Base-by-base conservation (phyloP, 2,113 vertebrate species). In the Caloenas nicobarica region DNA sequence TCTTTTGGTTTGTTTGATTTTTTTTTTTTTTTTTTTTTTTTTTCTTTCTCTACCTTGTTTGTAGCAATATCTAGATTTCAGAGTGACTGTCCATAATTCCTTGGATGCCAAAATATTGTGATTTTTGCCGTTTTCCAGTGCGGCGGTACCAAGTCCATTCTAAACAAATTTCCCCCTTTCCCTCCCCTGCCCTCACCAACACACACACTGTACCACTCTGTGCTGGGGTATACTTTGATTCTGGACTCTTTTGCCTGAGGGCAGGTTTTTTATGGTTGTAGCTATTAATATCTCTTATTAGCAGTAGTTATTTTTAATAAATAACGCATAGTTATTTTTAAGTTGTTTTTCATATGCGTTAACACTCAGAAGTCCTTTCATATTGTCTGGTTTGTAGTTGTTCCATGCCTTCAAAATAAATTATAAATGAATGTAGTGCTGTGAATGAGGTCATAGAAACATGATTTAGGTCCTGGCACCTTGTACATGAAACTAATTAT, bases 401-500 rank as follows among this genome's bases (percentile, higher is more conserved):
- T 40, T 68, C 36, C 29, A 4, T 69, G 51, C 51, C 74, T 95
- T 96, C 2, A 1, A 71, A 92, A 87, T 95, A 70, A 92, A 80
- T 91, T 94, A 74, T 50, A 88, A 68, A 87, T 91, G 21, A 93
- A 87, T 80, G 5, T 46, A n/a, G 64, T 73, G 34, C 60, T 96
- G 56, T 93, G 36, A 77, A 19, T 81, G 34, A 62, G 88, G 62
- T 79, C 74, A 18, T 64, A 71, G 56, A 85, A 80, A 94, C 85
- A 64, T 5, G 36, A 84, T 91, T 88, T 88, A 92, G 89, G 93
- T 95, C 76, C 36, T 93, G 77, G 23, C 74, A 92, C 79, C 68
- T 94, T 57, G 65, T 81, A 46, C 58, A 15, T 95, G 71, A 51
- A 93, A 88, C 92, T 98, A 95, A 98, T 96, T 88, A 93, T 78